Percentiles rank a stretch among this genome's conserved stretches.
phyloP scores from a whole-genome alignment of 1,140 invertebrate species.

The Hormaphis cornu region DNA sequence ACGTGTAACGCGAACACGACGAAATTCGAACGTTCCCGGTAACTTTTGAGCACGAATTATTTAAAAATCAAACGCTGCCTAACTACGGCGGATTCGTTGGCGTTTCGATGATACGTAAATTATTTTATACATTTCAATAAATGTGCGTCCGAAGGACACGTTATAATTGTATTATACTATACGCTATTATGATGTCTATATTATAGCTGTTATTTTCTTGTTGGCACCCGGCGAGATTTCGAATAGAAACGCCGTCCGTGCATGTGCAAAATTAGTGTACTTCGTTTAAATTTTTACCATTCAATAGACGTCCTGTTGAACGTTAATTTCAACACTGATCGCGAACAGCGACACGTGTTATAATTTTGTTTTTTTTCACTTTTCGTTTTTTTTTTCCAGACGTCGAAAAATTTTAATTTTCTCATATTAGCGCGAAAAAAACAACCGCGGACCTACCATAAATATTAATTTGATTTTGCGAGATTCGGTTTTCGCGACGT shows the following conservation, averaged over 20 bases:
- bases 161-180: neutral
- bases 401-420: too few species aligned
- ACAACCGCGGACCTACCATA: too few species aligned
- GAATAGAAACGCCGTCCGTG: neutral
- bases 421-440: too few species aligned
- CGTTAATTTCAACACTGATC: slow-evolving; percentile 8
- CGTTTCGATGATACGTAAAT: neutral
- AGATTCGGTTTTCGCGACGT: too few species aligned
- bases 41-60: too few species aligned
- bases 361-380: too few species aligned
- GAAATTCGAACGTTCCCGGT: too few species aligned
- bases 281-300: slow-evolving; percentile 9
- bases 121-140: slow-evolving; percentile 1
- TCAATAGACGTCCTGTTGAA: slow-evolving; percentile 2
- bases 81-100: neutral
- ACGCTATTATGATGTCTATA: neutral
- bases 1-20: too few species aligned
- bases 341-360: too few species aligned
- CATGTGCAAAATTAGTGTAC: slow-evolving; percentile 8
- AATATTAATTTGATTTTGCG: too few species aligned
- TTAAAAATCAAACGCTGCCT: too few species aligned
- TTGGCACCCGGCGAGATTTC: neutral
- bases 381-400: too few species aligned
- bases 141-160: neutral
- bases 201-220: neutral